Evolutionary conservation across 2,113 vertebrate genomes (phyloP).

Genomic region (Tretioscincus oriximinensis): DNA sequence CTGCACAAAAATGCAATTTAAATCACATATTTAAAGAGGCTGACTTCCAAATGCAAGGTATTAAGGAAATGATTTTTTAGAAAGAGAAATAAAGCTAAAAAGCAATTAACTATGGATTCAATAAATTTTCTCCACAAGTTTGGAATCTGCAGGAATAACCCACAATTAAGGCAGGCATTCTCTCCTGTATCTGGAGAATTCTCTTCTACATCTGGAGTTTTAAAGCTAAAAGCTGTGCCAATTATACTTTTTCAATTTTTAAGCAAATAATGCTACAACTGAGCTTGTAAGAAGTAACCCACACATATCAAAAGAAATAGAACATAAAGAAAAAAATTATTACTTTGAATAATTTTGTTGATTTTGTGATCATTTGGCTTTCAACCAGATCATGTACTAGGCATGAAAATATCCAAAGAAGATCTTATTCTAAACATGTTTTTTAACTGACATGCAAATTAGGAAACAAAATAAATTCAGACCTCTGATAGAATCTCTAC

Average conservation of each 20-base stretch:
- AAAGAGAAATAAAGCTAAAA: background rate
- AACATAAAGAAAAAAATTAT: background rate
- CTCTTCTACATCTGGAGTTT: no score
- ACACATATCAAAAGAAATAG: background rate
- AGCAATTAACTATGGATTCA: background rate
- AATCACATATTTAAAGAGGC: background rate
- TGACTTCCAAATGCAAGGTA: background rate
- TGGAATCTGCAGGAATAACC: no score
- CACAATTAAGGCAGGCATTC: no score
- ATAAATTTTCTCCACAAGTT: background rate
- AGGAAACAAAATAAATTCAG: constrained; percentile 36
- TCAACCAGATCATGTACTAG: constrained; percentile 15
- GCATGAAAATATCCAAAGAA: background rate
- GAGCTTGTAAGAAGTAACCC: background rate
- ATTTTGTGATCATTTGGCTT: background rate
- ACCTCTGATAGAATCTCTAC: constrained; percentile 79
- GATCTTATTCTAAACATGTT: background rate
- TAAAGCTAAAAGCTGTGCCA: background rate
- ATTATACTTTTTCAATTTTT: background rate
- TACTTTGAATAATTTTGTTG: no score
- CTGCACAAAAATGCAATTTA: background rate
- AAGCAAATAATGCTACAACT: background rate
- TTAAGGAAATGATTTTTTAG: background rate
- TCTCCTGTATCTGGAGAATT: no score
- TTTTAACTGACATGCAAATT: constrained; percentile 4